A percentile compares a stretch with the other conserved stretches of the same genome.
phyloP scores from a whole-genome alignment of 2,113 vertebrate genomes.

The Malurus melanocephalus region DNA sequence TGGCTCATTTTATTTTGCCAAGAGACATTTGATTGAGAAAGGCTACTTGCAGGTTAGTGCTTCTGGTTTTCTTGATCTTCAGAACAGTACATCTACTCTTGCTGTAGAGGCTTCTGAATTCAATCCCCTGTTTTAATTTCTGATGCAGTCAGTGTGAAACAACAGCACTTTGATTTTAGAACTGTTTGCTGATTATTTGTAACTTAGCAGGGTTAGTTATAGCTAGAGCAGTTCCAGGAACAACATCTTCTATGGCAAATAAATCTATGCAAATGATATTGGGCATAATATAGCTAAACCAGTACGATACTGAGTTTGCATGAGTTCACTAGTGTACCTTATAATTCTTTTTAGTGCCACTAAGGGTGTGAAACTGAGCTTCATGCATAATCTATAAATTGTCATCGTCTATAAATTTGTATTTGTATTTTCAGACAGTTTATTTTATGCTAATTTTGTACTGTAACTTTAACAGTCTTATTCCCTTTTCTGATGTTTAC shows the following conservation, averaged over 20 bases:
- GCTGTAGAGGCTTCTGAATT: not conserved
- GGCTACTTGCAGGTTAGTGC: constrained; percentile 83
- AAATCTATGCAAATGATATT: not conserved
- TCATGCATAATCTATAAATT: not conserved
- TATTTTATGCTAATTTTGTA: not conserved
- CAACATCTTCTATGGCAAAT: not conserved
- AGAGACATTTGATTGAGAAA: constrained; percentile 74
- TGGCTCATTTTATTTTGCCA: constrained; percentile 91
- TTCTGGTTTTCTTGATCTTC: not conserved
- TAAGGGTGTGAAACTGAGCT: not conserved
- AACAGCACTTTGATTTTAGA: not conserved
- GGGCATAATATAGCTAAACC: not conserved
- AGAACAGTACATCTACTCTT: not conserved
- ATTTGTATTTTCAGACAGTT: not conserved
- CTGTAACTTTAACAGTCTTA: not conserved
- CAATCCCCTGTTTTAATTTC: not conserved
- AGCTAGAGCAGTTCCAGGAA: not conserved
- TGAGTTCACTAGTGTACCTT: not conserved
- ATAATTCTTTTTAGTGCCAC: not conserved
- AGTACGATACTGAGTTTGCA: not conserved
- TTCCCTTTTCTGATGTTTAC: not conserved
- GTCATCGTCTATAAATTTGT: not conserved
- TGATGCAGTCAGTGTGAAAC: not conserved
- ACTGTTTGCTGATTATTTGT: not conserved
- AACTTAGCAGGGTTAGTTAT: not conserved